Evolutionary conservation across 2,113 vertebrate genomes (phyloP).

Genomic region (Cariama cristata): DNA sequence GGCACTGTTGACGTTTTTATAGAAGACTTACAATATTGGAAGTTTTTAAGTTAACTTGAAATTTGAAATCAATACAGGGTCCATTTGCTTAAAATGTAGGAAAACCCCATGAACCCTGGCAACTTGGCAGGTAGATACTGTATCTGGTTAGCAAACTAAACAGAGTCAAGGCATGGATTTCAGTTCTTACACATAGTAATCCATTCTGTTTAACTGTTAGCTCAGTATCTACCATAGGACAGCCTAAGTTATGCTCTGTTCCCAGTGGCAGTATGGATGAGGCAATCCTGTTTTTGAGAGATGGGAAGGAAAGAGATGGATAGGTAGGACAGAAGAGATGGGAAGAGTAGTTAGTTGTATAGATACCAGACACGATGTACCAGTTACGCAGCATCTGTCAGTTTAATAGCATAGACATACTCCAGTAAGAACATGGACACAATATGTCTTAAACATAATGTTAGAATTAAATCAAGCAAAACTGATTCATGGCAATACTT

Average conservation of each 20-base stretch:
- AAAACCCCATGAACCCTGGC: background rate
- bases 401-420: background rate
- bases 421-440: background rate
- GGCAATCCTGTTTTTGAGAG: background rate
- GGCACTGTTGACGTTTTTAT: background rate
- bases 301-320: background rate
- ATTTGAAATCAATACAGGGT: background rate
- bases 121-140: background rate
- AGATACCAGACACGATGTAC: background rate
- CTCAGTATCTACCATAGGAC: background rate
- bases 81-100: background rate
- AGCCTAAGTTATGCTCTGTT: background rate
- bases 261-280: background rate
- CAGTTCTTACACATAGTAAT: background rate
- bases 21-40: background rate
- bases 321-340: background rate
- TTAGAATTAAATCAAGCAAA: background rate
- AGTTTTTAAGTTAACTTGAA: background rate
- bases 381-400: background rate
- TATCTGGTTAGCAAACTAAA: background rate
- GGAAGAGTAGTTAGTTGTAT: background rate
- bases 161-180: background rate
- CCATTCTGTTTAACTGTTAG: background rate
- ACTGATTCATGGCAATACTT: background rate
- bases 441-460: background rate